Base-by-base conservation (phyloP, 1,140 invertebrate species). In the Macrotrachela quadricornifera region DNA sequence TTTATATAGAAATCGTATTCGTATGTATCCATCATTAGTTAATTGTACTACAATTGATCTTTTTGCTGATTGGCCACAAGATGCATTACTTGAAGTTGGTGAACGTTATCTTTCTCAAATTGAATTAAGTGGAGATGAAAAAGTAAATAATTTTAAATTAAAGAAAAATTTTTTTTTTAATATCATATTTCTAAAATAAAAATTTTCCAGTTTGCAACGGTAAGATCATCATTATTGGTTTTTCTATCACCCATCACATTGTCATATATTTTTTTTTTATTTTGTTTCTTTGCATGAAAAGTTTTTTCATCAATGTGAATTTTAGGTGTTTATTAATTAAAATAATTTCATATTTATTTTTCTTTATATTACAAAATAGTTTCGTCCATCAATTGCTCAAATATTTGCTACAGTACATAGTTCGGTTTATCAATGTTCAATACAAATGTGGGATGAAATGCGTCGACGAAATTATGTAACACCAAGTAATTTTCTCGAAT, bases 1-100 rank as follows among this genome's bases (percentile, higher is more conserved):
- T 50, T 44, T 50, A 69, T 72, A 57, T 63, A 78, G 82, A 62
- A 80, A 79, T 60, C 76, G 80, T 56, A 76, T 85, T 57, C 75
- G 82, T 43, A 81, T 83, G 69, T 86, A 83, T 70, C 83, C 83
- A 30, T 78, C 80, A 9, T 67, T 87, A 57, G 78, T 86, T 43
- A 85, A 83, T 69, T 79, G 78, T 59, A 82, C 81, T 6, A 85
- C 82, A 8, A 83, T 85, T 37, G 82, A 86, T 69, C 87, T 82
- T 81, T 85, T 85, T 63, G 73, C 78, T 61, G 79, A 83, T 61
- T 88, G 84, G 83, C 81, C 83, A 0, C 73, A 76, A 51, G 80
- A 83, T 63, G 83, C 83, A n/a, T 69, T 87, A 15, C 69, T 85
- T 12, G 82, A 85, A 71, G 81, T 86, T 11, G 69, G 71, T 17